These are phyloP conservation scores for Sardinella longiceps DNA, from an alignment of 2,797 vertebrate species.

Conservation along the genomic window DNA sequence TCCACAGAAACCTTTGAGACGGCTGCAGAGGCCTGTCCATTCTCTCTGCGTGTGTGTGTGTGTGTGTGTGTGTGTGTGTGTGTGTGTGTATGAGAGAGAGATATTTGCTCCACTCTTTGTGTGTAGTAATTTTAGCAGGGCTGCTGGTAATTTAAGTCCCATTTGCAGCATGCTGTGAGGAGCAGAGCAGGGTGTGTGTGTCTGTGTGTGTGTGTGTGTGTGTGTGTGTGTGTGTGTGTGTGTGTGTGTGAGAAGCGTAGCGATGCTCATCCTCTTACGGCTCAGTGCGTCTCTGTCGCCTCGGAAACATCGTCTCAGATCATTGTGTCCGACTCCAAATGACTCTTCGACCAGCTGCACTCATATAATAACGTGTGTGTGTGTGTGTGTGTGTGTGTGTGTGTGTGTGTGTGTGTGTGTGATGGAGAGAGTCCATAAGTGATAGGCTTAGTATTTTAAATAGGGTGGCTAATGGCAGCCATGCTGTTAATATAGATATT, in stretches of 20 bases:
- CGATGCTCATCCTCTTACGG: background rate
- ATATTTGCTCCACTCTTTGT: background rate
- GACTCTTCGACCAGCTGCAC: background rate
- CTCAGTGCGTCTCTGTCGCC: background rate
- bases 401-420: constrained; percentile 16
- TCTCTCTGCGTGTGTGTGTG: constrained; percentile 45
- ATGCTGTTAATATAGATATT: no score
- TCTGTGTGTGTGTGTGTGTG: background rate
- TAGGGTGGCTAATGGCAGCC: no score
- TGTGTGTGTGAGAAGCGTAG: background rate
- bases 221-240: no score
- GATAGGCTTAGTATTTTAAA: no score
- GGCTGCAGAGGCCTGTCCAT: constrained; percentile 35
- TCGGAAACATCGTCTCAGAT: background rate
- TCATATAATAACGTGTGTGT: constrained; percentile 7
- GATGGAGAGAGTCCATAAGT: background rate
- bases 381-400: constrained; percentile 31
- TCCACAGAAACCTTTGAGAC: constrained; percentile 68
- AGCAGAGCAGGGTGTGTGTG: constrained; percentile 14
- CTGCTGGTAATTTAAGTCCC: constrained; percentile 40
- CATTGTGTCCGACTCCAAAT: no score
- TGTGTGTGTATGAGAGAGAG: constrained; percentile 53
- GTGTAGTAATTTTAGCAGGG: constrained; percentile 34
- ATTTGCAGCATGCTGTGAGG: constrained; percentile 22
- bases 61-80: constrained; percentile 48